phyloP scores from a whole-genome alignment of 2,888 invertebrate species.

The Coecobrya sp. region DNA sequence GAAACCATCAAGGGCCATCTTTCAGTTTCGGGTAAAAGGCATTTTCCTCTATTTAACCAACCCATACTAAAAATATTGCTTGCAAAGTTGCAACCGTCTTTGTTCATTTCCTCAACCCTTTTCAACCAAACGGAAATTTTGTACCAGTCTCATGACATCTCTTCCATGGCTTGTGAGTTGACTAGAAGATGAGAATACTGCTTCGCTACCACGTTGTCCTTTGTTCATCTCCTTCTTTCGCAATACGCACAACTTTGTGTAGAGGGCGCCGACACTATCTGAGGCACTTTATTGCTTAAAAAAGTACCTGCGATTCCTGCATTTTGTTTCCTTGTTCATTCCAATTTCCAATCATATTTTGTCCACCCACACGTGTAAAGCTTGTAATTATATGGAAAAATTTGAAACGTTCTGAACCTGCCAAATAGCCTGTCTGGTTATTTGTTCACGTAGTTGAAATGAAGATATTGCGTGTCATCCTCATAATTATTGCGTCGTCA shows the following conservation, averaged over 20 bases:
- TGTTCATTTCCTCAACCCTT: too few species aligned
- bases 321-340: too few species aligned
- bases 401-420: too few species aligned
- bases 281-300: neutral
- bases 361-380: neutral
- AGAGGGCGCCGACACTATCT: neutral
- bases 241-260: neutral
- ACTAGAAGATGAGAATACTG: neutral
- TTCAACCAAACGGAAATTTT: neutral
- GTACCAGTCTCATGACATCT: neutral
- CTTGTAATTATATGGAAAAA: too few species aligned
- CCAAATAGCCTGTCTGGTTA: too few species aligned
- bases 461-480: neutral
- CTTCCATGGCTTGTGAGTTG: neutral
- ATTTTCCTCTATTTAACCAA: too few species aligned
- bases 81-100: too few species aligned
- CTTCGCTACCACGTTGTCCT: neutral
- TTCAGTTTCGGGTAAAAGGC: neutral
- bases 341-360: neutral
- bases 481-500: neutral
- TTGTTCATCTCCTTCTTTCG: neutral
- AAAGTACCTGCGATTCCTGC: too few species aligned
- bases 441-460: too few species aligned
- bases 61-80: too few species aligned
- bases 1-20: neutral